A percentile compares a stretch with the other conserved stretches of the same genome.
Evolutionary conservation across 2,888 invertebrate genomes (phyloP).

Genomic region (Dicyrtomina minuta): DNA sequence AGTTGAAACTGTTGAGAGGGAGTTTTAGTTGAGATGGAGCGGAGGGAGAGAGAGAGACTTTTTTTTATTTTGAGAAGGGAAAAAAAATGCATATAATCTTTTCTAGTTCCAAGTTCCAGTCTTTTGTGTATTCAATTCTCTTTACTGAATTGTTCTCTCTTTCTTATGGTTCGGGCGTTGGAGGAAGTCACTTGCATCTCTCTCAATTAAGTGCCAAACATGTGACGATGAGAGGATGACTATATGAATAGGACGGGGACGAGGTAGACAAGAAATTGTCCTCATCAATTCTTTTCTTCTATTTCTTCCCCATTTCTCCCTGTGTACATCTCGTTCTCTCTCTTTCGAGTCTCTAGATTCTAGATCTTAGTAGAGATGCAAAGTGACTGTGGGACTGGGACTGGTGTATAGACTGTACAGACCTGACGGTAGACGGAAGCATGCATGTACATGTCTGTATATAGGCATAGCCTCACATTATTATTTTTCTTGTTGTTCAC

Average conservation of each 20-base stretch:
- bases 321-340: neutral
- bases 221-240: neutral
- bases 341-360: too few species aligned
- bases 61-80: too few species aligned
- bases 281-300: constrained; percentile 18
- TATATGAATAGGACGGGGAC: constrained; percentile 8
- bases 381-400: too few species aligned
- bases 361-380: too few species aligned
- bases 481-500: neutral
- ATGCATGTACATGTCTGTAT: too few species aligned
- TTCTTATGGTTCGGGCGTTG: constrained; percentile 12
- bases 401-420: too few species aligned
- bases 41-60: too few species aligned
- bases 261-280: constrained; percentile 11
- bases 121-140: constrained; percentile 23
- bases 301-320: neutral
- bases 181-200: neutral
- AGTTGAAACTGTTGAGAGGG: too few species aligned
- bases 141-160: neutral
- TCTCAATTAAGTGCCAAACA: constrained; percentile 29
- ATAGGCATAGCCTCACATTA: too few species aligned
- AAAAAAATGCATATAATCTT: constrained; percentile 13
- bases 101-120: constrained; percentile 17
- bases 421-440: too few species aligned
- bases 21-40: too few species aligned